These are phyloP conservation scores for Microcebus griseorufus DNA, from an alignment of 2,113 vertebrate species.

Conservation along the genomic window DNA sequence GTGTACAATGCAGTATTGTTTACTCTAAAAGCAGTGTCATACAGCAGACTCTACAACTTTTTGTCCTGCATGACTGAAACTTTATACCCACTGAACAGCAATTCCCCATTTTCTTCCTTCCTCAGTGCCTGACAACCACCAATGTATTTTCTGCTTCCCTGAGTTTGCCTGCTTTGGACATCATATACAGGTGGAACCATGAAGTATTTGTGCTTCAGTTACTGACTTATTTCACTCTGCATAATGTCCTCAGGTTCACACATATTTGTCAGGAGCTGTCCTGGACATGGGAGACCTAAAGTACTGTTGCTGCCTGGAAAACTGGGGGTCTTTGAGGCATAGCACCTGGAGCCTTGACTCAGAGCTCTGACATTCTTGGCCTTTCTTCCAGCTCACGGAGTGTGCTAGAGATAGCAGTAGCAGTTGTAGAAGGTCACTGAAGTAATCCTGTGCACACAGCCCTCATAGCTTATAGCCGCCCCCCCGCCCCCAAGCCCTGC, in stretches of 20 bases:
- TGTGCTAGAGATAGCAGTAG: too few species aligned
- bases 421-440: too few species aligned
- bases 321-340: too few species aligned
- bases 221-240: neutral
- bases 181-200: neutral
- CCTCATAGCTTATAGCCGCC: too few species aligned
- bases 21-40: neutral
- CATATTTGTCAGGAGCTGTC: neutral
- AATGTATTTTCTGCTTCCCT: neutral
- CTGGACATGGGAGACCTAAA: too few species aligned
- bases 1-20: neutral
- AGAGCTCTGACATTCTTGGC: too few species aligned
- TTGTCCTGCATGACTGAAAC: neutral
- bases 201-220: neutral
- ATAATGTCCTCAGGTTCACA: neutral
- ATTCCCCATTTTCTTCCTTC: accelerated
- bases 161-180: neutral
- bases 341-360: too few species aligned
- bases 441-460: too few species aligned
- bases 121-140: neutral
- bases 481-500: too few species aligned
- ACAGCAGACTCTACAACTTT: neutral
- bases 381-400: too few species aligned
- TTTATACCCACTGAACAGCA: neutral
- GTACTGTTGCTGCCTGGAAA: too few species aligned